Evolutionary conservation across 1,140 invertebrate genomes (phyloP).

Genomic region (Bombus waltoni): DNA sequence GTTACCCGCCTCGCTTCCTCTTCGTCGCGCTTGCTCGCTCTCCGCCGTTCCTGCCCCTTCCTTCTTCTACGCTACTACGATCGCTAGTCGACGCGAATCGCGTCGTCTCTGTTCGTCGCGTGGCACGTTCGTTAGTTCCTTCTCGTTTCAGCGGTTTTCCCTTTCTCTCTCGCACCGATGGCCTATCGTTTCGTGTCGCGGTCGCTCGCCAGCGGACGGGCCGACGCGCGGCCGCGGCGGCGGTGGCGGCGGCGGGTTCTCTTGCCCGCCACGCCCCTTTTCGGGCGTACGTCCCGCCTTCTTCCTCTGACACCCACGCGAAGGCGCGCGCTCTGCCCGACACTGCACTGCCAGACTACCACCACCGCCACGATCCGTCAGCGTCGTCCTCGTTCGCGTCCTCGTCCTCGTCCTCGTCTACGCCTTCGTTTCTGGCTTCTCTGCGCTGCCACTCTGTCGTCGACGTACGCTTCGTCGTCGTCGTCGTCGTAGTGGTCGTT

Average conservation of each 20-base stretch:
- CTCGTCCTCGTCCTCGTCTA: conserved; percentile 47
- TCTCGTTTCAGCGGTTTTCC: conserved; percentile 19
- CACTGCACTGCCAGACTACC: conserved; percentile 18
- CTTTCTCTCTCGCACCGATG: conserved; percentile 24
- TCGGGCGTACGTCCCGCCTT: conserved; percentile 69
- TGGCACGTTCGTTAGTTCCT: conserved; percentile 8
- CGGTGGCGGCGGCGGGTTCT: conserved; percentile 47
- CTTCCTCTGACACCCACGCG: conserved; percentile 74
- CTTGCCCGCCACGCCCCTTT: conserved; percentile 73
- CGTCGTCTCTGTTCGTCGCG: conserved; percentile 22
- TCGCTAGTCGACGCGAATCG: conserved; percentile 6
- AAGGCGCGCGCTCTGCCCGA: conserved; percentile 36
- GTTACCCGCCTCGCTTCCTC: conserved; percentile 32
- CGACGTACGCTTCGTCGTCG: background rate
- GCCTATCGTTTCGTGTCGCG: conserved; percentile 14
- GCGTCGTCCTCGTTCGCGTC: conserved; percentile 55
- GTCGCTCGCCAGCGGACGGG: conserved; percentile 29
- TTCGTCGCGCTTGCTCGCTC: conserved; percentile 17
- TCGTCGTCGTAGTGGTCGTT: background rate
- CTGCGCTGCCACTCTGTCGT: background rate
- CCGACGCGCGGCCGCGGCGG: conserved; percentile 46
- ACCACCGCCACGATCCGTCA: conserved; percentile 39
- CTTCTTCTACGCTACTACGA: background rate
- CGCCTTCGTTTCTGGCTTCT: conserved; percentile 48
- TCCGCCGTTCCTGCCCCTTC: conserved; percentile 14